Conservation (phyloP, 1,140 invertebrate species). For the Stenopsyche tienmushanensis region DNA sequence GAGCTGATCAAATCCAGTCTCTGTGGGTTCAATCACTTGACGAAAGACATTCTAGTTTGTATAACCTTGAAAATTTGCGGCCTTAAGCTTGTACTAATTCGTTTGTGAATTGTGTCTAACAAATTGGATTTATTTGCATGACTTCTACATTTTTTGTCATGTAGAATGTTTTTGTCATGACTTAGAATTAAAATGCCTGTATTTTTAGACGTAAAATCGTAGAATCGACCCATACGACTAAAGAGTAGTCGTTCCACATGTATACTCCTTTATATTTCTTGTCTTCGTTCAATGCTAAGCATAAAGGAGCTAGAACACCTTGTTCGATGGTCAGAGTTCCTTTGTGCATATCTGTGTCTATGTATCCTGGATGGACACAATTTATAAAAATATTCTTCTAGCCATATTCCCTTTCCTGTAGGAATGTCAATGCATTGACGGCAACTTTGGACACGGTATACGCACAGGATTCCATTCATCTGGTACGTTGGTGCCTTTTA, state of each 20-base stretch:
- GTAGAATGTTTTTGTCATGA: no score
- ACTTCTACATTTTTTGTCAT: no score
- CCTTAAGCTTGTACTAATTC: no score
- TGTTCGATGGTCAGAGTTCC: conserved; percentile 66
- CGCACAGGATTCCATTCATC: conserved; percentile 63
- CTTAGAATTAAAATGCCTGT: no score
- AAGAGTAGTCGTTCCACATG: conserved; percentile 51
- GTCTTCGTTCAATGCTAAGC: conserved; percentile 44
- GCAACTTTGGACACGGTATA: conserved; percentile 76
- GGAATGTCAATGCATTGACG: conserved; percentile 62
- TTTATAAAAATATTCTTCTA: conserved; percentile 66
- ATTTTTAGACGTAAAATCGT: no score
- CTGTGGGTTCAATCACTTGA: no score
- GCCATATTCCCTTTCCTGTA: conserved; percentile 67
- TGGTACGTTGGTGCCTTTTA: conserved; percentile 46
- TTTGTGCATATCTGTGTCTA: conserved; percentile 74
- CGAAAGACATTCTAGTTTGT: no score
- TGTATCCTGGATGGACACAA: conserved; percentile 67
- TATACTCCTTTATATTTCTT: conserved; percentile 48
- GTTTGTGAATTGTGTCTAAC: no score
- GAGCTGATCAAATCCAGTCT: no score
- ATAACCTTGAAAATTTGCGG: no score
- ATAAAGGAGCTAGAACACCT: conserved; percentile 55
- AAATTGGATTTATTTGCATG: no score
- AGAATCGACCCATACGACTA: conserved; percentile 53